These are phyloP conservation scores for Tupaia tana DNA, from an alignment of 2,113 vertebrate genomes.

Conservation along the genomic window DNA sequence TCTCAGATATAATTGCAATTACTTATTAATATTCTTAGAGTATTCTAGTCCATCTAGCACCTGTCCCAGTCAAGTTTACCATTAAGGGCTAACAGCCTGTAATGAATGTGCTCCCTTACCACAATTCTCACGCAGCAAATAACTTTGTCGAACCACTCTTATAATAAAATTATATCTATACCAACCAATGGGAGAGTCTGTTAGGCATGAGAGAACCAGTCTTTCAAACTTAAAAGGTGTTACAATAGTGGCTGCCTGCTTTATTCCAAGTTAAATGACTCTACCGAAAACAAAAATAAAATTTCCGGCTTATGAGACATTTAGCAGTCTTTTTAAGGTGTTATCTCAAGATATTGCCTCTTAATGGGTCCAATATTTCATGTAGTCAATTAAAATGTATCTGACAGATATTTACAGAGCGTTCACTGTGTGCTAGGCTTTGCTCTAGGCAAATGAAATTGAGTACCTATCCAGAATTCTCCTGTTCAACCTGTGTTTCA, in stretches of 20 bases:
- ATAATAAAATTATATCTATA: background rate
- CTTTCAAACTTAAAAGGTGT: background rate
- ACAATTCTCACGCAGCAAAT: background rate
- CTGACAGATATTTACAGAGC: background rate
- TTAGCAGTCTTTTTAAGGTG: background rate
- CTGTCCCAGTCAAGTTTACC: background rate
- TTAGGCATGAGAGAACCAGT: background rate
- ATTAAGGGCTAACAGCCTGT: background rate
- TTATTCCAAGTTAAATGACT: conserved; percentile 8
- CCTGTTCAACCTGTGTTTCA: background rate
- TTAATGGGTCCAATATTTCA: background rate
- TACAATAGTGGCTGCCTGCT: background rate
- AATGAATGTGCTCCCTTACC: background rate
- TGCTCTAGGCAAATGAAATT: background rate
- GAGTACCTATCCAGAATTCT: background rate
- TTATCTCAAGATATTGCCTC: background rate
- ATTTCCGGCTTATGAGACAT: background rate
- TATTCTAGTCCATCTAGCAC: background rate
- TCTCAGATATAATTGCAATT: background rate
- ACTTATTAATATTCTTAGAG: background rate
- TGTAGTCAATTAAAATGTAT: background rate
- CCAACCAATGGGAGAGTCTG: background rate
- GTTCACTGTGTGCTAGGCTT: background rate
- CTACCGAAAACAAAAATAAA: background rate
- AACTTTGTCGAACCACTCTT: background rate